Evolutionary conservation across 2,113 vertebrate species (phyloP).

Genomic region (Psophia crepitans): DNA sequence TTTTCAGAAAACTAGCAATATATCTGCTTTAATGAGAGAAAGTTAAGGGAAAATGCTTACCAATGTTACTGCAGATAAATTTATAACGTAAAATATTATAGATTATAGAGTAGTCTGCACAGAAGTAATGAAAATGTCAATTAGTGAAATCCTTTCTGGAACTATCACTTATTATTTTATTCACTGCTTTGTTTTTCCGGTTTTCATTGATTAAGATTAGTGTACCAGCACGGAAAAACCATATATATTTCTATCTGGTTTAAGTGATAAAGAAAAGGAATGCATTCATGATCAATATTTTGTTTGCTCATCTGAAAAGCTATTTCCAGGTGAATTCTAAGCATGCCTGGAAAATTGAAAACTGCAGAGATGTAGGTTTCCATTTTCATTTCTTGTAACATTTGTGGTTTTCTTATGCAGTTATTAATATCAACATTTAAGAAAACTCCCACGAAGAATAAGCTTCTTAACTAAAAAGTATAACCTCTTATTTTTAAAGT

Average conservation of each 20-base stretch:
- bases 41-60: background rate
- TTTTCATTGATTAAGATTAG: background rate
- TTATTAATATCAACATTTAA: background rate
- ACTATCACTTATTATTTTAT: background rate
- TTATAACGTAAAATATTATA: background rate
- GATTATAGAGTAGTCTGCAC: background rate
- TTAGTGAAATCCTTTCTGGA: background rate
- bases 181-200: background rate
- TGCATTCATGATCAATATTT: background rate
- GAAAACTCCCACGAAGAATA: background rate
- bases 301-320: background rate
- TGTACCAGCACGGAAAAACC: background rate
- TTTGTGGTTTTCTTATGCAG: background rate
- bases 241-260: background rate
- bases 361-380: background rate
- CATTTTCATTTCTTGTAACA: background rate
- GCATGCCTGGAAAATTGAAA: background rate
- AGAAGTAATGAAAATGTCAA: background rate
- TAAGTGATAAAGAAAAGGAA: background rate
- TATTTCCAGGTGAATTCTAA: background rate
- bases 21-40: background rate
- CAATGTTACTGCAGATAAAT: background rate
- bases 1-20: background rate
- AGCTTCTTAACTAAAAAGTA: background rate
- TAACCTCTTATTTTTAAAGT: background rate